Conservation (phyloP, 2,888 invertebrate genomes). For the Ochlodes sylvanus region DNA sequence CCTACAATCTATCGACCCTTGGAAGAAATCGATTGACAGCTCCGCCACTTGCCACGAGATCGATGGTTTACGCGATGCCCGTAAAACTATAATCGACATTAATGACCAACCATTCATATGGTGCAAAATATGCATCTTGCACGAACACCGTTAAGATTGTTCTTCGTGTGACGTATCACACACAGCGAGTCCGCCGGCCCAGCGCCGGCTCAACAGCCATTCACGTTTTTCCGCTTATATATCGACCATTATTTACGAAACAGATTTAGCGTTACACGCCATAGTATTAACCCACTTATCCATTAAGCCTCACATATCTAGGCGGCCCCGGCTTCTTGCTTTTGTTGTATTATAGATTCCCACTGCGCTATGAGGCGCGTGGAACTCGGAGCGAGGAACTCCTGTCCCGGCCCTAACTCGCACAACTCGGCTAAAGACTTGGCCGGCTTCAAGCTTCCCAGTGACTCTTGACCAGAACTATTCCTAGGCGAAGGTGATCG, state of each 20-base stretch:
- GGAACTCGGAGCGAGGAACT: conserved; percentile 87
- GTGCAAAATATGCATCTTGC: conserved; percentile 39
- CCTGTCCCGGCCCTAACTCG: conserved; percentile 87
- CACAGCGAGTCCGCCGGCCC: conserved; percentile 39
- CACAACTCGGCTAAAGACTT: conserved; percentile 88
- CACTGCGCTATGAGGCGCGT: conserved; percentile 91
- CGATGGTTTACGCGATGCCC: conserved; percentile 37
- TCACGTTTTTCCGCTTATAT: conserved; percentile 40
- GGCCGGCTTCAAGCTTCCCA: conserved; percentile 86
- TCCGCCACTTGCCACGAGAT: conserved; percentile 45
- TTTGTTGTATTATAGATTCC: conserved; percentile 91
- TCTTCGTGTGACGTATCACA: conserved; percentile 46
- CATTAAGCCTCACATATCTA: conserved; percentile 49
- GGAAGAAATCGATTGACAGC: conserved; percentile 61
- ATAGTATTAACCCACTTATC: conserved; percentile 37
- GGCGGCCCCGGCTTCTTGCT: conserved; percentile 83
- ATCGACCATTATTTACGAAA: conserved; percentile 42
- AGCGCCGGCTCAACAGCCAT: conserved; percentile 26
- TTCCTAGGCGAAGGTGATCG: conserved; percentile 78
- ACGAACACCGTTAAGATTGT: conserved; percentile 42
- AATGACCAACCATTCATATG: conserved; percentile 34
- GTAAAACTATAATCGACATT: conserved; percentile 38
- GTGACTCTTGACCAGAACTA: conserved; percentile 74
- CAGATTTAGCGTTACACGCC: conserved; percentile 44
- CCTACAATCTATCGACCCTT: conserved; percentile 61